Conservation (phyloP, 2,797 vertebrate genomes). For the Melanogrammus aeglefinus region DNA sequence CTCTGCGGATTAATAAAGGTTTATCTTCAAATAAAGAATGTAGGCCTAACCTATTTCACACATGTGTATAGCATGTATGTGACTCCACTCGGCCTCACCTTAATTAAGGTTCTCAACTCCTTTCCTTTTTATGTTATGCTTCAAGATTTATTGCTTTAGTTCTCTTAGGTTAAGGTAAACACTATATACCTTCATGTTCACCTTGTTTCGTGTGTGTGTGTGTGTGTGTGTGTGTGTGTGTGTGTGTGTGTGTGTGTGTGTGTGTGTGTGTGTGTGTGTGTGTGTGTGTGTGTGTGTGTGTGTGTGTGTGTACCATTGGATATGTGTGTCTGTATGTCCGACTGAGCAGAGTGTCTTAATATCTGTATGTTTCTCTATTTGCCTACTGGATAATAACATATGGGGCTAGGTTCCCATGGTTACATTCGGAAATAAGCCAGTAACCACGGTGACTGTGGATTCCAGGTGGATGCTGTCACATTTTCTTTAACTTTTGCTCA, state of each 20-base stretch:
- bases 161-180: no score
- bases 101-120: no score
- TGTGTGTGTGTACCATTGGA: conserved; percentile 16
- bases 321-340: conserved; percentile 14
- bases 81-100: no score
- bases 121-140: no score
- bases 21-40: no score
- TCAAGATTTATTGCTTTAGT: no score
- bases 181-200: neutral
- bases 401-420: conserved; percentile 66
- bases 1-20: no score
- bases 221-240: conserved; percentile 1
- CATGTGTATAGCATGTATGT: no score
- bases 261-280: neutral
- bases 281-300: conserved; percentile 15
- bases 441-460: conserved; percentile 64
- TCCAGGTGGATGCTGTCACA: conserved; percentile 40
- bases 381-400: conserved; percentile 46
- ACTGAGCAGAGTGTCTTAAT: conserved; percentile 66
- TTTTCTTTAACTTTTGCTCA: conserved; percentile 26
- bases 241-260: conserved; percentile 8
- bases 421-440: conserved; percentile 60
- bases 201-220: neutral
- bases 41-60: no score
- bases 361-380: conserved; percentile 63